phyloP scores from a whole-genome alignment of 1,140 invertebrate genomes.

The Hestina assimilis region DNA sequence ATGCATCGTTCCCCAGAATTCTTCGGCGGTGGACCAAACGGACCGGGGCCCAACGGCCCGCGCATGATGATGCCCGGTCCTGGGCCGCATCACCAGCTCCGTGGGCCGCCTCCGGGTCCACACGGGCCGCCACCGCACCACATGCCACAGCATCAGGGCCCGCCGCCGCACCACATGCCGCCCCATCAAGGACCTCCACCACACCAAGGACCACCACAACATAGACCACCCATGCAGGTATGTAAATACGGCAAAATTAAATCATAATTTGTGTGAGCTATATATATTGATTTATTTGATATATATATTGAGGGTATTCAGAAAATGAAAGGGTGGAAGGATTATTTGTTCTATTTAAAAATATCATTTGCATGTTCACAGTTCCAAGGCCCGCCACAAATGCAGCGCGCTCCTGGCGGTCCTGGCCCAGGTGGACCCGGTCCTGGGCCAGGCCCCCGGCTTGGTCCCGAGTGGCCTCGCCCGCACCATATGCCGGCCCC shows the following conservation, averaged over 20 bases:
- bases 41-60: conserved; percentile 62
- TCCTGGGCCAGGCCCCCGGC: conserved; percentile 40
- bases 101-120: conserved; percentile 69
- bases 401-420: conserved; percentile 81
- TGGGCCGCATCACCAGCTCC: conserved; percentile 62
- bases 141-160: conserved; percentile 67
- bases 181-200: conserved; percentile 65
- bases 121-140: conserved; percentile 60
- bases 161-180: conserved; percentile 67
- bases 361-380: conserved; percentile 19
- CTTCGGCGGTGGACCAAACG: conserved; percentile 66
- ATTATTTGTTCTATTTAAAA: too few species aligned
- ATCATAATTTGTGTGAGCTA: too few species aligned
- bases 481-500: conserved; percentile 77
- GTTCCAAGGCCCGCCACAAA: conserved; percentile 83
- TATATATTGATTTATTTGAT: too few species aligned
- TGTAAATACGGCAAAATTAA: too few species aligned
- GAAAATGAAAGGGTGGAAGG: too few species aligned
- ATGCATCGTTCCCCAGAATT: conserved; percentile 44
- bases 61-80: conserved; percentile 72
- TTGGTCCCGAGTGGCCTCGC: conserved; percentile 80
- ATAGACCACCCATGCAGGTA: conserved; percentile 83
- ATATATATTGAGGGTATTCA: too few species aligned
- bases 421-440: conserved; percentile 26
- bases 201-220: conserved; percentile 78